Evolutionary conservation across 2,113 vertebrate species (phyloP).

Genomic region (Haemorhous mexicanus): DNA sequence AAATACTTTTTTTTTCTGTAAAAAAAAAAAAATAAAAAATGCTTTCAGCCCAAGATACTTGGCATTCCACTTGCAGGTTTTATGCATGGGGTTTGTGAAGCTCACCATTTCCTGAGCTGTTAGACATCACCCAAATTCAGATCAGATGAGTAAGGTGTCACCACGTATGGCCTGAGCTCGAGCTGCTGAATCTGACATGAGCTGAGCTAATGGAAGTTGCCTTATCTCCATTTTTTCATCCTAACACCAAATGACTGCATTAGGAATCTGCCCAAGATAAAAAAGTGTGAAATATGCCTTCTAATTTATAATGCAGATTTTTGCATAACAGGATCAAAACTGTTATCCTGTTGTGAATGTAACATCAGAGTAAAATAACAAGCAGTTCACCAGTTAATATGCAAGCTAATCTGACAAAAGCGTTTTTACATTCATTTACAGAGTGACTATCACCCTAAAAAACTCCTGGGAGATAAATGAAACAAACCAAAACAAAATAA

Average conservation of each 20-base stretch:
- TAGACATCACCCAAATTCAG: neutral
- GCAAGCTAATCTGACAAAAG: slow-evolving; percentile 46
- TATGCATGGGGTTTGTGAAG: neutral
- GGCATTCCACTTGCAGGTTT: neutral
- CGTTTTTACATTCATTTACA: slow-evolving; percentile 38
- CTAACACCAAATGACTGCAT: slow-evolving; percentile 39
- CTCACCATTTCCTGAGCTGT: neutral
- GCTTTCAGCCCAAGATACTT: neutral
- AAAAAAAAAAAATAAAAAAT: neutral
- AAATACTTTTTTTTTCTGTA: neutral
- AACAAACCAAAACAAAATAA: slow-evolving; percentile 47
- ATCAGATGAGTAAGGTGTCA: neutral
- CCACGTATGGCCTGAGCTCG: neutral
- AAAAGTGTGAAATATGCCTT: slow-evolving; percentile 46
- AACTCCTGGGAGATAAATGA: slow-evolving; percentile 57
- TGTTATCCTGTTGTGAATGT: slow-evolving; percentile 50
- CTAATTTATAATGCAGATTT: slow-evolving; percentile 65
- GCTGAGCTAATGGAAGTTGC: neutral
- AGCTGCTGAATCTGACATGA: neutral
- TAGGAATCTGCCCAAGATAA: slow-evolving; percentile 33
- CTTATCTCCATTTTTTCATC: slow-evolving; percentile 25
- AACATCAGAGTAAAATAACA: slow-evolving; percentile 49
- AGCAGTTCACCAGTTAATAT: slow-evolving; percentile 44
- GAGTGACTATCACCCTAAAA: slow-evolving; percentile 15
- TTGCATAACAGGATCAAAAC: slow-evolving; percentile 64